phyloP scores from a whole-genome alignment of 2,113 vertebrate species.

The Antechinus stuartii region DNA sequence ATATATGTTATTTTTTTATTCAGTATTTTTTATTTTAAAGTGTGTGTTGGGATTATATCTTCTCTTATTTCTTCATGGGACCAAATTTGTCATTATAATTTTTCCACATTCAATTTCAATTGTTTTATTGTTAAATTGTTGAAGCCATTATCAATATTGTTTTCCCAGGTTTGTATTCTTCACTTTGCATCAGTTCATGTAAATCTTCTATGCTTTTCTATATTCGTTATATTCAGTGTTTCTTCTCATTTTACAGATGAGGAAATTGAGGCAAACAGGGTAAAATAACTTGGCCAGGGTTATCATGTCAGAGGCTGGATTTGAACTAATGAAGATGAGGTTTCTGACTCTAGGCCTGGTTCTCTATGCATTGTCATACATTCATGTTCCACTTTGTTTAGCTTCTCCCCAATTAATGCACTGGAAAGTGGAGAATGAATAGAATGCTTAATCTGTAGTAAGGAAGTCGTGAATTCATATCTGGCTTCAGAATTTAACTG shows the following conservation, averaged over 20 bases:
- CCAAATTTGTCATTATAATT: background rate
- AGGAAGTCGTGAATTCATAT: background rate
- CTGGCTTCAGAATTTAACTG: background rate
- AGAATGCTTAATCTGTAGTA: background rate
- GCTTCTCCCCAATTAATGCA: background rate
- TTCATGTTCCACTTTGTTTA: background rate
- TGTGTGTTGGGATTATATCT: background rate
- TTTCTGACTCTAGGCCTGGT: too few relatives aligned
- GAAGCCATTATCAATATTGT: background rate
- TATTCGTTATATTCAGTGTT: background rate
- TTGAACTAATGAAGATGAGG: too few relatives aligned
- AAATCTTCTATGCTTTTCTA: background rate
- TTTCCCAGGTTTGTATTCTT: background rate
- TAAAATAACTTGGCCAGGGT: too few relatives aligned
- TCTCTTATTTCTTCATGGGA: background rate
- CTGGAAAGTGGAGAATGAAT: background rate
- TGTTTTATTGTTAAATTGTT: background rate
- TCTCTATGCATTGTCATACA: background rate
- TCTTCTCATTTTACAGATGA: too few relatives aligned
- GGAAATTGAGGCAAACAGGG: too few relatives aligned
- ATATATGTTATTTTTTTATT: background rate
- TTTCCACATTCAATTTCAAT: background rate
- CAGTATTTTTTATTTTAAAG: background rate
- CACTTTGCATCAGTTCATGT: background rate
- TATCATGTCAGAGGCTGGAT: too few relatives aligned